phyloP scores from a whole-genome alignment of 2,888 invertebrate species.

The Platycheirus rosarum region DNA sequence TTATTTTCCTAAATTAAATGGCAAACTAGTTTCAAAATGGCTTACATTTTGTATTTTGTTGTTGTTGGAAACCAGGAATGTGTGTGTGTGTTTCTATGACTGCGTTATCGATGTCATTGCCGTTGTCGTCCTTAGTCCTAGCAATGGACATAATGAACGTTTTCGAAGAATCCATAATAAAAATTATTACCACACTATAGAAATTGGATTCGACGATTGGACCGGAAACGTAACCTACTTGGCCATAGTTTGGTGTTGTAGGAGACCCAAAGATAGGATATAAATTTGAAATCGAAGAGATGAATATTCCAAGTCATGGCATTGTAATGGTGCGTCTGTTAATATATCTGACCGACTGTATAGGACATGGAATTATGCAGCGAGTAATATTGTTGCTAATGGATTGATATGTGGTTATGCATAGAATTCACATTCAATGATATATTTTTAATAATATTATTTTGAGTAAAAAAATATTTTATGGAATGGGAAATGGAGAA shows the following conservation, averaged over 20 bases:
- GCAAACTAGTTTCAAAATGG: constrained; percentile 29
- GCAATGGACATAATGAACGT: constrained; percentile 19
- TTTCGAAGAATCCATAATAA: constrained; percentile 39
- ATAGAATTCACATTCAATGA: constrained; percentile 25
- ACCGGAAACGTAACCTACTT: not conserved
- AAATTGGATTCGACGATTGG: not conserved
- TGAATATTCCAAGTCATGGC: not conserved
- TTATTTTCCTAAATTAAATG: constrained; percentile 39
- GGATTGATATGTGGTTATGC: constrained; percentile 38
- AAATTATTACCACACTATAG: constrained; percentile 31
- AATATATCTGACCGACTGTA: not conserved
- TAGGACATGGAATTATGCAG: not conserved
- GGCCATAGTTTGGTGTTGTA: not conserved
- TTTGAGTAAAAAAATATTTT: not conserved
- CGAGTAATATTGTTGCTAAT: constrained; percentile 27
- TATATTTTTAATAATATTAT: constrained; percentile 1
- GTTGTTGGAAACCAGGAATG: not conserved
- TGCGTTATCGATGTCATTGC: no score
- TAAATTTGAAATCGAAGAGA: constrained; percentile 23
- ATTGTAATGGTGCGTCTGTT: constrained; percentile 19
- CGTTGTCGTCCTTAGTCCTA: not conserved
- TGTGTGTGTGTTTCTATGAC: not conserved
- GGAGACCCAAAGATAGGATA: not conserved
- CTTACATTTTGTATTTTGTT: constrained; percentile 1
- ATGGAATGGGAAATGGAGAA: not conserved